Percentiles rank a stretch among this genome's conserved stretches.
Conservation (phyloP, 2,888 invertebrate genomes). For the Cistogaster globosa region DNA sequence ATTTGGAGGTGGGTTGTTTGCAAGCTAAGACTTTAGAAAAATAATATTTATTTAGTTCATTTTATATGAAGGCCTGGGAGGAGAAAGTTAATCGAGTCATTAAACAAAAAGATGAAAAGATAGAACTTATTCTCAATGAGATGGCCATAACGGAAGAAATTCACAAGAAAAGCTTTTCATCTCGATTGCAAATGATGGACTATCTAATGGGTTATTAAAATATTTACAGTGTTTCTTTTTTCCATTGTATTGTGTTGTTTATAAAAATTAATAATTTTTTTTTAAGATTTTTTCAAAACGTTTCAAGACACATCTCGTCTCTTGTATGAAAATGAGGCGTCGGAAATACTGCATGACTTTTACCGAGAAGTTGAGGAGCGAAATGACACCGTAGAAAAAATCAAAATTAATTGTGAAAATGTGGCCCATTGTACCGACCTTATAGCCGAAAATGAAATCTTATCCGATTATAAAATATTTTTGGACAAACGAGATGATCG, state of each 20-base stretch:
- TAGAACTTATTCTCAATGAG: slow-evolving; percentile 75
- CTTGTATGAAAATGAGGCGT: slow-evolving; percentile 77
- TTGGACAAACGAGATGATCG: slow-evolving; percentile 76
- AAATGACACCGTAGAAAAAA: slow-evolving; percentile 72
- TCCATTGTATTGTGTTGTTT: too few relatives aligned
- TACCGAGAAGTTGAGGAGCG: slow-evolving; percentile 74
- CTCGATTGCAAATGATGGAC: slow-evolving; percentile 77
- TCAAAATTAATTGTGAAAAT: slow-evolving; percentile 77
- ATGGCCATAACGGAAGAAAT: slow-evolving; percentile 77
- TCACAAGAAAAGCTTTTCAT: slow-evolving; percentile 74
- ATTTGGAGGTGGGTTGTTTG: slow-evolving; percentile 72
- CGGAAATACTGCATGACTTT: slow-evolving; percentile 76
- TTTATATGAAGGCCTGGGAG: slow-evolving; percentile 73
- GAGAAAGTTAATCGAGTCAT: slow-evolving; percentile 72
- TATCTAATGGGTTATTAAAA: slow-evolving; percentile 76
- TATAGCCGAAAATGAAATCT: slow-evolving; percentile 73
- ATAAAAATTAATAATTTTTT: background rate
- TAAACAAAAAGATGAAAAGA: slow-evolving; percentile 77
- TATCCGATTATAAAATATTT: slow-evolving; percentile 75
- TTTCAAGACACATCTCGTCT: slow-evolving; percentile 37
- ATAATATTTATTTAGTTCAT: background rate
- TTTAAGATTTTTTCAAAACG: slow-evolving; percentile 72
- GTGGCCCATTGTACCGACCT: slow-evolving; percentile 78
- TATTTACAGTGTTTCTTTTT: background rate
- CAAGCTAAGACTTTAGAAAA: background rate